These are phyloP conservation scores for Andricus quercusramuli DNA, from an alignment of 2,888 invertebrate genomes.

Conservation along the genomic window DNA sequence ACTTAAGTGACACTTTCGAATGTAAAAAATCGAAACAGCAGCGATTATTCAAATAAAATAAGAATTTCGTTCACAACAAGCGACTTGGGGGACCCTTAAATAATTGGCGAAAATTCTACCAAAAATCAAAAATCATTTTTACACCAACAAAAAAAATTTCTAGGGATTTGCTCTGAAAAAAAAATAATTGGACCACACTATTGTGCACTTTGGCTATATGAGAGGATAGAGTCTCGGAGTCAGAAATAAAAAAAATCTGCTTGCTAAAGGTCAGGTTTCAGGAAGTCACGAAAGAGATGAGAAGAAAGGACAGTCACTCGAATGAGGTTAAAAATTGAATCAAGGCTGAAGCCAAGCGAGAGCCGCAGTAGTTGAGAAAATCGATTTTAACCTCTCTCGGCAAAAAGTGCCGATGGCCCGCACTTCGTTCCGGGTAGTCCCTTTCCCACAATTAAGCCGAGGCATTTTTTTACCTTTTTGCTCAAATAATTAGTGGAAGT, in stretches of 20 bases:
- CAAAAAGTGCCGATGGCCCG: neutral
- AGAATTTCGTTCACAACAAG: too few relatives aligned
- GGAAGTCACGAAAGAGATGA: constrained; percentile 34
- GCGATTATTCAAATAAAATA: too few relatives aligned
- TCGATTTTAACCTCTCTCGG: constrained; percentile 15
- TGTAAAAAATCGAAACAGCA: too few relatives aligned
- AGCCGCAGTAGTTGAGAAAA: constrained; percentile 2
- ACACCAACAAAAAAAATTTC: too few relatives aligned
- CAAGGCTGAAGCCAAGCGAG: neutral
- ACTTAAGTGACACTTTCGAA: too few relatives aligned
- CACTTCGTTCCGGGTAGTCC: neutral
- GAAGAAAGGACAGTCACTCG: constrained; percentile 9
- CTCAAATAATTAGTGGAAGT: neutral
- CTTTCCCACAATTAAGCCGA: neutral
- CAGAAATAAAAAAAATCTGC: constrained; percentile 24
- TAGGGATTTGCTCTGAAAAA: too few relatives aligned
- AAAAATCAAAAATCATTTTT: too few relatives aligned
- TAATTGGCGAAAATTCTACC: too few relatives aligned
- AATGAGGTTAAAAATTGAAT: constrained; percentile 24
- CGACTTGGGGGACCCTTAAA: too few relatives aligned
- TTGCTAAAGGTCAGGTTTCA: constrained; percentile 26
- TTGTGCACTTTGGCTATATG: constrained; percentile 13
- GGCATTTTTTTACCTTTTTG: neutral
- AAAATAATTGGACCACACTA: too few relatives aligned
- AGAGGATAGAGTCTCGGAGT: constrained; percentile 20